Evolutionary conservation across 1,140 invertebrate genomes (phyloP).

Genomic region (Bombus impatiens): DNA sequence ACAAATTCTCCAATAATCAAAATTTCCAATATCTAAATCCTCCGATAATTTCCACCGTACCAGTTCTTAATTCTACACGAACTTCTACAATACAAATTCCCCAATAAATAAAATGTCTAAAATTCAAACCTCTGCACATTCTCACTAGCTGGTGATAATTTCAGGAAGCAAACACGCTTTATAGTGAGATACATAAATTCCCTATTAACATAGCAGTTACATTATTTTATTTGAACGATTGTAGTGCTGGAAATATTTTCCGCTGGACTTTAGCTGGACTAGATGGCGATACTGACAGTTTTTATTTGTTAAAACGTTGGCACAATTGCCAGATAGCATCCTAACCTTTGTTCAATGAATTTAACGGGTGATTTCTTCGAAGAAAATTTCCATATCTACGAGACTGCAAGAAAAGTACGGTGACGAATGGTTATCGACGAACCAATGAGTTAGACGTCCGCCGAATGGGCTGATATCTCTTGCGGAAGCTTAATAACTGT

Average conservation of each 20-base stretch:
- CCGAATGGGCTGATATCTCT: not conserved
- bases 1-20: too few relatives aligned
- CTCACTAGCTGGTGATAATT: too few relatives aligned
- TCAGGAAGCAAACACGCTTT: too few relatives aligned
- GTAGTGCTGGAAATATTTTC: not conserved
- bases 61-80: too few relatives aligned
- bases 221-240: too few relatives aligned
- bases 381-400: conserved; percentile 4
- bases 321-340: conserved; percentile 4
- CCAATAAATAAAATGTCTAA: too few relatives aligned
- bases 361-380: not conserved
- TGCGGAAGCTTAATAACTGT: not conserved
- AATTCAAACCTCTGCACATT: too few relatives aligned
- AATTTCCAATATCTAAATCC: too few relatives aligned
- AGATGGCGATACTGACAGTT: not conserved
- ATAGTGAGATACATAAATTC: too few relatives aligned
- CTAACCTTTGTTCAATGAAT: conserved; percentile 3
- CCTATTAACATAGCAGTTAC: too few relatives aligned
- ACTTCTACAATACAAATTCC: too few relatives aligned
- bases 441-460: not conserved
- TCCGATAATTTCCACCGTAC: too few relatives aligned
- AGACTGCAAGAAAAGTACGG: not conserved
- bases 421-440: conserved; percentile 9
- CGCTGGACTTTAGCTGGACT: not conserved
- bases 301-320: conserved; percentile 30